Conservation (phyloP, 1,140 invertebrate genomes). For the Idris sp. region DNA sequence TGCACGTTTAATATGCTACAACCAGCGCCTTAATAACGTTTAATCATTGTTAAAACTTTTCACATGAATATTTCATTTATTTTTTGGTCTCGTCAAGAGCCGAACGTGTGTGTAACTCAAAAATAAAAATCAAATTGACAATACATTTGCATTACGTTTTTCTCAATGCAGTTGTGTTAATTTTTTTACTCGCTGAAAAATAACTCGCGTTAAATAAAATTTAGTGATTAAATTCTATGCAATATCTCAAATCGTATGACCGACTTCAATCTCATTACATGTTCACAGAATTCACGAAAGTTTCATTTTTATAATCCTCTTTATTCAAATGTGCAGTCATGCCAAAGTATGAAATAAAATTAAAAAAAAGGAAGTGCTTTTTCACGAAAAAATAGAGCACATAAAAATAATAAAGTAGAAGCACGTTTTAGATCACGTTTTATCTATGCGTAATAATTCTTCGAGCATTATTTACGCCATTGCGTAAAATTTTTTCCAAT, state of each 20-base stretch:
- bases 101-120: conserved; percentile 22
- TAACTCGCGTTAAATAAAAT: conserved; percentile 19
- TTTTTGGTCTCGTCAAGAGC: conserved; percentile 9
- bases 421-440: conserved; percentile 4
- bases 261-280: conserved; percentile 17
- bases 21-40: conserved; percentile 14
- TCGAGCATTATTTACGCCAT: conserved; percentile 1
- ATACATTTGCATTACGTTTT: too few species aligned
- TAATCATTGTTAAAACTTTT: conserved; percentile 19
- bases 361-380: neutral
- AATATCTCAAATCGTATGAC: conserved; percentile 3
- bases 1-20: conserved; percentile 6
- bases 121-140: conserved; percentile 17
- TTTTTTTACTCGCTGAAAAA: conserved; percentile 8
- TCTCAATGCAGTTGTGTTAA: neutral
- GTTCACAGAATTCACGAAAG: conserved; percentile 8
- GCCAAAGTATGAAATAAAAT: neutral
- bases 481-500: conserved; percentile 8
- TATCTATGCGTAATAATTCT: conserved; percentile 2
- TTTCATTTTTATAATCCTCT: conserved; percentile 17
- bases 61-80: conserved; percentile 26
- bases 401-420: too few species aligned
- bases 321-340: conserved; percentile 4
- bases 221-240: conserved; percentile 12
- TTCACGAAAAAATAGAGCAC: neutral